Conservation (phyloP, 2,888 invertebrate genomes). For the Drosophila lacicola region DNA sequence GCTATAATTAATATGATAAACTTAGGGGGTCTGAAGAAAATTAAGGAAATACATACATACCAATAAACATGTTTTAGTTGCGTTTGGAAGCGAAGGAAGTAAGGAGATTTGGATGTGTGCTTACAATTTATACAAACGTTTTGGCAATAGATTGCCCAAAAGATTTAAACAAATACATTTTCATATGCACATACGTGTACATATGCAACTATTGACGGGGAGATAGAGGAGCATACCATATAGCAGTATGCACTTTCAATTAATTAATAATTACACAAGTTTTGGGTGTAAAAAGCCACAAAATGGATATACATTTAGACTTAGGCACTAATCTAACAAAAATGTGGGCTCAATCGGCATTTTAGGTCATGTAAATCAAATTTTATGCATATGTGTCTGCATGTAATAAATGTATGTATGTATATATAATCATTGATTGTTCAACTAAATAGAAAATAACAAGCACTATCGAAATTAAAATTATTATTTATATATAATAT, state of each 20-base stretch:
- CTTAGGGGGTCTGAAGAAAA: conserved; percentile 54
- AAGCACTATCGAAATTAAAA: conserved; percentile 66
- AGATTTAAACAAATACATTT: conserved; percentile 33
- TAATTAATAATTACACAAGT: conserved; percentile 48
- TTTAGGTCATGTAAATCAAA: conserved; percentile 29
- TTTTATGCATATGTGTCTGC: conserved; percentile 31
- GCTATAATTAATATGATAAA: conserved; percentile 53
- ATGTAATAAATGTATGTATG: conserved; percentile 31
- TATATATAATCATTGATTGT: conserved; percentile 38
- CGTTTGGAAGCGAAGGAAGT: conserved; percentile 36
- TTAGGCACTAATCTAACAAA: conserved; percentile 80
- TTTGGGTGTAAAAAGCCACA: conserved; percentile 80
- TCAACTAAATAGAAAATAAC: conserved; percentile 77
- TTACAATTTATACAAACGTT: conserved; percentile 25
- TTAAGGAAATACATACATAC: conserved; percentile 61
- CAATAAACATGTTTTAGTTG: conserved; percentile 34
- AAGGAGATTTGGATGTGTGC: conserved; percentile 38
- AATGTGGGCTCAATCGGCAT: conserved; percentile 61
- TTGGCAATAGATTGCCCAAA: conserved; percentile 16
- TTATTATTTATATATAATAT: conserved; percentile 19
- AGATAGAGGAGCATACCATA: conserved; percentile 8
- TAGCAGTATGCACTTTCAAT: background rate
- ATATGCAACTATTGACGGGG: background rate
- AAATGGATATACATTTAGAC: conserved; percentile 64
- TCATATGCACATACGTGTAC: background rate